Percentiles rank a stretch among this genome's conserved stretches.
phyloP scores from a whole-genome alignment of 2,113 vertebrate genomes.

The Protobothrops flavoviridis region DNA sequence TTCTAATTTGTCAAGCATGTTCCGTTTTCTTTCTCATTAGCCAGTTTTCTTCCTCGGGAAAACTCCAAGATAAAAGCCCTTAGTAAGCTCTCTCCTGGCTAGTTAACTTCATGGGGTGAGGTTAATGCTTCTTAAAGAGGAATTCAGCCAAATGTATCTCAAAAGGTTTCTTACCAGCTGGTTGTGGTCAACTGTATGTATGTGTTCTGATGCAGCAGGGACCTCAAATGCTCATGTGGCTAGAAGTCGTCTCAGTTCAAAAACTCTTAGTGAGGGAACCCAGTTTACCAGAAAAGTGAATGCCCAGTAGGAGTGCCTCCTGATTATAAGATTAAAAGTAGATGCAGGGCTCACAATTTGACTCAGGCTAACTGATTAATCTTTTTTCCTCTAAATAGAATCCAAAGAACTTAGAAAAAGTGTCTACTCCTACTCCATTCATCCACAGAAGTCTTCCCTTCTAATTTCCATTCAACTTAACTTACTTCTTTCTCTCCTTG shows the following conservation, averaged over 20 bases:
- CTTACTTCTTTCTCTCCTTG: no score
- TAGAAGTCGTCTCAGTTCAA: neutral
- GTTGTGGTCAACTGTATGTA: neutral
- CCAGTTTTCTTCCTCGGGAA: neutral
- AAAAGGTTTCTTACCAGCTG: neutral
- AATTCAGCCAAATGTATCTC: neutral
- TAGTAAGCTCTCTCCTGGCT: neutral
- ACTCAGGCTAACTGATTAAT: neutral
- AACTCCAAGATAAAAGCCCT: neutral
- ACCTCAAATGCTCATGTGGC: neutral
- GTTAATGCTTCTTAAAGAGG: neutral
- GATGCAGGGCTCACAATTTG: no score
- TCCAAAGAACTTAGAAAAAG: neutral
- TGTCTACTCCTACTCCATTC: neutral
- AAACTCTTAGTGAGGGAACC: neutral
- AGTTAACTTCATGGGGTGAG: neutral
- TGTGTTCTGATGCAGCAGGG: neutral
- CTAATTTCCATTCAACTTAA: neutral
- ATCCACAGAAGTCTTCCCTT: neutral
- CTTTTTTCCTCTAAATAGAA: neutral
- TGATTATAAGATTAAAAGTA: neutral
- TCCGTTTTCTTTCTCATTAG: neutral
- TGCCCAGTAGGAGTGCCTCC: neutral
- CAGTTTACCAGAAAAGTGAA: neutral
- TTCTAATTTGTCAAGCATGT: neutral